phyloP scores from a whole-genome alignment of 2,113 vertebrate species.

The Labeo catla region DNA sequence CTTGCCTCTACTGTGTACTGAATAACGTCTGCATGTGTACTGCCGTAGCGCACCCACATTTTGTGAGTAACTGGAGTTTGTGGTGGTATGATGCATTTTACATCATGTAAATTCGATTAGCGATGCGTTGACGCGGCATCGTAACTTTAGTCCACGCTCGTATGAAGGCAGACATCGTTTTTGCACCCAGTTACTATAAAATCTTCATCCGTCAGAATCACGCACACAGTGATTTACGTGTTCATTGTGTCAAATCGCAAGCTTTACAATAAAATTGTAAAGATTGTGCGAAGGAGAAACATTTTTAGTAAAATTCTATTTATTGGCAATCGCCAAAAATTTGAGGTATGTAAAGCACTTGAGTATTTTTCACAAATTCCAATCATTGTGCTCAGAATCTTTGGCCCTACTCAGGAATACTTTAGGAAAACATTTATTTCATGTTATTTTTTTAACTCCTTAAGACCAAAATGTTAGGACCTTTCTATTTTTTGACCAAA shows the following conservation, averaged over 20 bases:
- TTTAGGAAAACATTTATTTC: neutral
- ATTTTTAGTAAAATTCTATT: conserved; percentile 7
- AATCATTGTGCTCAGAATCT: neutral
- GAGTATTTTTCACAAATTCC: neutral
- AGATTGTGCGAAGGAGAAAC: neutral
- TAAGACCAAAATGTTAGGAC: conserved; percentile 33
- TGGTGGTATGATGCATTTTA: conserved; percentile 1
- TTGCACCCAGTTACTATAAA: neutral
- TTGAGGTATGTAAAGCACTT: neutral
- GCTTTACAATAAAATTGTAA: conserved; percentile 1
- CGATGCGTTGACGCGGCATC: neutral
- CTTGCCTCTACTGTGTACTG: conserved; percentile 29
- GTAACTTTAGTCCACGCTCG: neutral
- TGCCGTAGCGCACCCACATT: conserved; percentile 33
- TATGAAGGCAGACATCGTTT: neutral
- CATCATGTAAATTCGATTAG: neutral
- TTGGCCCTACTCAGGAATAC: conserved; percentile 45
- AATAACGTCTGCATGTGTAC: conserved; percentile 49
- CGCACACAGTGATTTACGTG: neutral
- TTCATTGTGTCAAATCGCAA: neutral
- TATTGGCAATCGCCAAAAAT: neutral
- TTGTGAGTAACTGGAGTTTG: conserved; percentile 21
- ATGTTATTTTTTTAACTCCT: neutral
- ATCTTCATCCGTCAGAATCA: neutral
- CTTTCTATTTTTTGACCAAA: conserved; percentile 38